Base-by-base conservation (phyloP, 2,113 vertebrate species). In the Xiphophorus couchianus region DNA sequence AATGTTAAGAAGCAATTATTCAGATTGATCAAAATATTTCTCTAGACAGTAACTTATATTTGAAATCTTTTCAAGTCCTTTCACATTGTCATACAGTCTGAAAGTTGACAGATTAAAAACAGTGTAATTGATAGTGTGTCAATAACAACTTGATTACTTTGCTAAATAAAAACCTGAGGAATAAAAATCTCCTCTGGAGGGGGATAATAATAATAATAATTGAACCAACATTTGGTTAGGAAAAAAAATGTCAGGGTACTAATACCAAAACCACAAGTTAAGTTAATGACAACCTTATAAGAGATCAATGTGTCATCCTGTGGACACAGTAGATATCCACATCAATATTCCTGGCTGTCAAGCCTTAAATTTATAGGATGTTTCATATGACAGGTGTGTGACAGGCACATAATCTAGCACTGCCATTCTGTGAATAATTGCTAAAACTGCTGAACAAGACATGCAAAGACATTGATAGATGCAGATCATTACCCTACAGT, bases 401-500 rank as follows among this genome's bases (percentile, higher is more conserved):
- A 58, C 51, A 58, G 51, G 51, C 51, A 58, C 22, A 58, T 58
- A 58, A 58, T 58, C 51, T 58, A 58, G 10, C 62, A 62, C 28
- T 62, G 61, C 61, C 61, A 62, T 31, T 15, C 28, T 14, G 14
- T 62, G 27, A 62, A 30, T 30, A 30, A 62, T 17, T 8, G 13
- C 29, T 62, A 29, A 65, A 27, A 60, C 12, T 37, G 48, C 54
- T 60, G 28, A 67, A 19, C 25, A n/a, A 58, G 51, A 58, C 25
- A 58, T 58, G 51, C 51, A 42, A 67, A 48, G n/a, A 42, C 42
- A 22, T 44, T 76, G 35, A 35, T 44, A 62, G 37, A 63, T 64
- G 75, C 69, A 39, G 51, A 29, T 44, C 11, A 14, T 66, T 39
- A 48, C 69, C 58, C 10, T 28, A 33, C 27, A 65, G 33, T 42